Evolutionary conservation across 1,140 invertebrate species (phyloP).

Genomic region (Linepithema humile): DNA sequence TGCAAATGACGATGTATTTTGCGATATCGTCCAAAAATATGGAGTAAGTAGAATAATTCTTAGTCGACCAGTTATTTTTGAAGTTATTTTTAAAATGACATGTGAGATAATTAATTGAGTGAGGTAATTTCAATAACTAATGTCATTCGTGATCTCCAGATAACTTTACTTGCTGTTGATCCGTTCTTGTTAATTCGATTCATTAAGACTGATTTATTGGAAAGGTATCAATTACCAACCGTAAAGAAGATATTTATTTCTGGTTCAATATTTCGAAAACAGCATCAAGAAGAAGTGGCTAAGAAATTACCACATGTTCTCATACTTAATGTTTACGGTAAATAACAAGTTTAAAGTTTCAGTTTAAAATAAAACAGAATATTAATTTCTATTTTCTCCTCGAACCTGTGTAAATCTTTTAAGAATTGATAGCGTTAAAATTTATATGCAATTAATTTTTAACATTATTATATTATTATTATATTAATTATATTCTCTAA

Average conservation of each 20-base stretch:
- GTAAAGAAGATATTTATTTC: slow-evolving; percentile 51
- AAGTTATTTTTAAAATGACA: too few species aligned
- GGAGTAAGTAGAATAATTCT: slow-evolving; percentile 3
- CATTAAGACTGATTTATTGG: slow-evolving; percentile 35
- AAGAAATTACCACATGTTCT: slow-evolving; percentile 5
- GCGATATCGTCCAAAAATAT: slow-evolving; percentile 27
- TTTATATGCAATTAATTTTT: background rate
- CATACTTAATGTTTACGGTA: slow-evolving; percentile 11
- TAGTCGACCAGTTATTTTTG: too few species aligned
- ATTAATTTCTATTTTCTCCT: background rate
- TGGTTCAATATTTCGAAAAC: slow-evolving; percentile 55
- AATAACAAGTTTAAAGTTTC: too few species aligned
- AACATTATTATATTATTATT: background rate
- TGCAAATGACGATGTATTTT: background rate
- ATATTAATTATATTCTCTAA: too few species aligned
- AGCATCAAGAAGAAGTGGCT: background rate
- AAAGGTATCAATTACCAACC: slow-evolving; percentile 44
- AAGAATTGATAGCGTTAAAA: background rate
- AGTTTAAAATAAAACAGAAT: too few species aligned
- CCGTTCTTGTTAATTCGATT: slow-evolving; percentile 49
- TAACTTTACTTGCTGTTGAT: slow-evolving; percentile 55
- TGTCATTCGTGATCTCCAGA: slow-evolving; percentile 23
- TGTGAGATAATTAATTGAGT: too few species aligned
- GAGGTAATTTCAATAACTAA: too few species aligned
- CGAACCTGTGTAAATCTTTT: background rate